Percentiles rank a stretch among this genome's conserved stretches.
phyloP scores from a whole-genome alignment of 1,140 invertebrate genomes.

The Acromyrmex heyeri region DNA sequence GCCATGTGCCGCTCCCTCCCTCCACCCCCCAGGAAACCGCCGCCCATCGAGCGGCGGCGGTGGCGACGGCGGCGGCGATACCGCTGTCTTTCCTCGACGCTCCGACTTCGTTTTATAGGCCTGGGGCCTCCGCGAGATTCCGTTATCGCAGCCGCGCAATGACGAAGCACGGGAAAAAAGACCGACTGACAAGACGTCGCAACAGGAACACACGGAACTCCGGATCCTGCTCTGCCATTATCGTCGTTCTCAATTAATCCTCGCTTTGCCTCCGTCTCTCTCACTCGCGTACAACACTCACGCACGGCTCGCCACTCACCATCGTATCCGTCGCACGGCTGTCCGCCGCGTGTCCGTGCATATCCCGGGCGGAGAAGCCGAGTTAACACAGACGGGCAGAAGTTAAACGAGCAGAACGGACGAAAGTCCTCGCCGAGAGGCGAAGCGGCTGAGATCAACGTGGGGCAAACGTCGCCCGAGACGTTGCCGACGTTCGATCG shows the following conservation, averaged over 20 bases:
- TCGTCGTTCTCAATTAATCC: not conserved
- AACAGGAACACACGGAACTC: slow-evolving; percentile 58
- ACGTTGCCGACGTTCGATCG: slow-evolving; percentile 42
- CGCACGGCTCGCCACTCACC: slow-evolving; percentile 61
- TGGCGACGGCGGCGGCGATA: not conserved
- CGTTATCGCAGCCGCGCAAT: slow-evolving; percentile 61
- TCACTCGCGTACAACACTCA: not conserved
- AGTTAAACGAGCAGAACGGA: slow-evolving; percentile 12
- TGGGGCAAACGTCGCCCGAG: slow-evolving; percentile 16
- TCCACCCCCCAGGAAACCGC: slow-evolving; percentile 61
- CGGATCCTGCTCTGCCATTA: slow-evolving; percentile 36
- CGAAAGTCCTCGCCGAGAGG: slow-evolving; percentile 10
- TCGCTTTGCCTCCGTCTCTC: not conserved
- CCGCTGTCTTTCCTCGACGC: not conserved
- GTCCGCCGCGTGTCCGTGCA: slow-evolving; percentile 67
- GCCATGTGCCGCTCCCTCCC: slow-evolving; percentile 71
- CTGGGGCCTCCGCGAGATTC: slow-evolving; percentile 11
- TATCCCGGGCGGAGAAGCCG: slow-evolving; percentile 51
- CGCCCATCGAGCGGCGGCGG: slow-evolving; percentile 63
- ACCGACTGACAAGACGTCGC: slow-evolving; percentile 67
- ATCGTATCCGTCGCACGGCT: slow-evolving; percentile 69
- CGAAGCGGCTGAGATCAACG: slow-evolving; percentile 35
- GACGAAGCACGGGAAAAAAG: slow-evolving; percentile 55
- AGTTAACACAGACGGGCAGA: slow-evolving; percentile 9
- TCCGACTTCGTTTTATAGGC: slow-evolving; percentile 55